Evolutionary conservation across 2,113 vertebrate species (phyloP).

Genomic region (Piprites chloris): DNA sequence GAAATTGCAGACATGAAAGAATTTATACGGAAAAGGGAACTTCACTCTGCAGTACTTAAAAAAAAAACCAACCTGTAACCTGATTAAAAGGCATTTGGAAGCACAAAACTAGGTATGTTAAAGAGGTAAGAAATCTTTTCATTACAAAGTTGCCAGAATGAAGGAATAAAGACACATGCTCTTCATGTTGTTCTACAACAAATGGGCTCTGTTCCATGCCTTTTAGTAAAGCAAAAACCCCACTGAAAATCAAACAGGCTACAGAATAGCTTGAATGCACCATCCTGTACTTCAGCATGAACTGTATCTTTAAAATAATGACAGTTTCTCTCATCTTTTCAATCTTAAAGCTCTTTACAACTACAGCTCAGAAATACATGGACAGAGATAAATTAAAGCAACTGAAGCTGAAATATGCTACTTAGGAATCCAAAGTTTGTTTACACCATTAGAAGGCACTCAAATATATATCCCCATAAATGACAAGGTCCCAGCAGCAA

Average conservation of each 20-base stretch:
- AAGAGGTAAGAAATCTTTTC: slow-evolving; percentile 10
- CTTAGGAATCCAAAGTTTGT: slow-evolving; percentile 77
- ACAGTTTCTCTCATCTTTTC: neutral
- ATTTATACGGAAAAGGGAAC: neutral
- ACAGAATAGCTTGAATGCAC: neutral
- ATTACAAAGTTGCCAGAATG: neutral
- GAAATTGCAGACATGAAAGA: neutral
- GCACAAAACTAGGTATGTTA: neutral
- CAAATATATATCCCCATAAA: slow-evolving; percentile 73
- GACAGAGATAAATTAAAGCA: slow-evolving; percentile 59
- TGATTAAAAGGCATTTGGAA: slow-evolving; percentile 12
- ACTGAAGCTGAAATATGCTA: slow-evolving; percentile 43
- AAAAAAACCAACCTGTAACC: neutral
- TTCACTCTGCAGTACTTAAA: neutral
- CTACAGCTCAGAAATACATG: slow-evolving; percentile 46
- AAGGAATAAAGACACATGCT: neutral
- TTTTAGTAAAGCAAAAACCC: neutral
- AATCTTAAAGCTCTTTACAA: slow-evolving; percentile 17
- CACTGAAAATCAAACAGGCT: neutral
- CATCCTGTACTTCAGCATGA: neutral
- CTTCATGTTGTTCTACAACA: neutral
- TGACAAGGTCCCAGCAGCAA: slow-evolving; percentile 82
- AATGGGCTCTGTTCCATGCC: neutral
- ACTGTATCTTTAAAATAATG: slow-evolving; percentile 24
- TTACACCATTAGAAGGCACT: slow-evolving; percentile 81